phyloP scores from a whole-genome alignment of 1,140 invertebrate species.

The Drosophila orena region DNA sequence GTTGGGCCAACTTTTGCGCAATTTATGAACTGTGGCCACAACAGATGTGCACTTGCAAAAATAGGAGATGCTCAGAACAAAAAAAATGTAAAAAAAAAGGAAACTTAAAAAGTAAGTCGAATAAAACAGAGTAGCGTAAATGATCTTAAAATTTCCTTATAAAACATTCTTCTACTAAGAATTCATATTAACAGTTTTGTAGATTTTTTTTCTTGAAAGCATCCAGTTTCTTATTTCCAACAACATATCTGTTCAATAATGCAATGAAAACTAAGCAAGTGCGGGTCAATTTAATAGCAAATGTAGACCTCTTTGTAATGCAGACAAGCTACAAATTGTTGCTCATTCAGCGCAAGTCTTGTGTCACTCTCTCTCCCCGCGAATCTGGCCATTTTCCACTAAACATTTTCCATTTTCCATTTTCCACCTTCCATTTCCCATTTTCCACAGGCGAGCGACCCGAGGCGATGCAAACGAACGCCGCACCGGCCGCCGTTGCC shows the following conservation, averaged over 20 bases:
- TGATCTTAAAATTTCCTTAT: no score
- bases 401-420: background rate
- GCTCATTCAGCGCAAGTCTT: slow-evolving; percentile 58
- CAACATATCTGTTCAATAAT: no score
- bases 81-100: no score
- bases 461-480: slow-evolving; percentile 84
- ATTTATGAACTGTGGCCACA: slow-evolving; percentile 30
- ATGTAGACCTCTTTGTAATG: slow-evolving; percentile 11
- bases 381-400: slow-evolving; percentile 24
- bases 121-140: no score
- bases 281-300: background rate
- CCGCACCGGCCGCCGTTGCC: slow-evolving; percentile 71
- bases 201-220: no score
- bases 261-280: background rate
- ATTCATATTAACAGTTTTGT: no score
- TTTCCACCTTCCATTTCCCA: slow-evolving; percentile 16
- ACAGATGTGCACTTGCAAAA: slow-evolving; percentile 2
- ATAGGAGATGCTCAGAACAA: no score
- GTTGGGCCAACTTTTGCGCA: slow-evolving; percentile 29
- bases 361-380: slow-evolving; percentile 43
- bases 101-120: no score
- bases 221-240: no score
- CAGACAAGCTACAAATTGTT: slow-evolving; percentile 69
- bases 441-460: slow-evolving; percentile 78
- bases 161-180: no score